These are phyloP conservation scores for Girardia tigrina DNA, from an alignment of 2,888 invertebrate genomes.

Conservation along the genomic window DNA sequence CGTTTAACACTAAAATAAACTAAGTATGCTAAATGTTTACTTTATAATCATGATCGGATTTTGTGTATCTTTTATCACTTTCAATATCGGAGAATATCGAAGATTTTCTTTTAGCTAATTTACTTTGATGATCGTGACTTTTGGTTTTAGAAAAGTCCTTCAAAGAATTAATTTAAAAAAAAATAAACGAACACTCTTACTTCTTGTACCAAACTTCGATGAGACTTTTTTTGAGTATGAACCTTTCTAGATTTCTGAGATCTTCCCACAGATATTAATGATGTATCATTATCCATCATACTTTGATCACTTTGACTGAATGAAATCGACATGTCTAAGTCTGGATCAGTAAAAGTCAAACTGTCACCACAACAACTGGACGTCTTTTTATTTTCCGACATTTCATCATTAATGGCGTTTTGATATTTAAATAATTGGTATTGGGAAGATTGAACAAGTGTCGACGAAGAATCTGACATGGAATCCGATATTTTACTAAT, in stretches of 20 bases:
- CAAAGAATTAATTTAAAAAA: background rate
- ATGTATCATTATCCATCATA: too few relatives aligned
- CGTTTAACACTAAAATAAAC: too few relatives aligned
- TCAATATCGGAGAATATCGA: background rate
- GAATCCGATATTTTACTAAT: background rate
- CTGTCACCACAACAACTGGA: background rate
- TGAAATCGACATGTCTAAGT: background rate
- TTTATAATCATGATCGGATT: background rate
- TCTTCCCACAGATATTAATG: too few relatives aligned
- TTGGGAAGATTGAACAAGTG: background rate
- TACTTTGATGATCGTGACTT: background rate
- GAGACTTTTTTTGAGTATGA: too few relatives aligned
- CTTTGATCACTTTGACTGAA: background rate
- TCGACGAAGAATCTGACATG: background rate
- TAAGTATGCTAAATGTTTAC: background rate
- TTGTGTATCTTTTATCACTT: background rate
- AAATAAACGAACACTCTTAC: too few relatives aligned
- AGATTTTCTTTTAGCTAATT: background rate
- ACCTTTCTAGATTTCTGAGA: too few relatives aligned
- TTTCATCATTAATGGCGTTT: background rate
- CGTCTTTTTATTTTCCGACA: background rate
- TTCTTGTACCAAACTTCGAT: too few relatives aligned
- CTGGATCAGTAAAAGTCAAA: background rate
- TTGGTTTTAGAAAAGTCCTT: background rate
- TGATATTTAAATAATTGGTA: background rate